Evolutionary conservation across 2,797 vertebrate genomes (phyloP).

Genomic region (Cyclopterus lumpus): DNA sequence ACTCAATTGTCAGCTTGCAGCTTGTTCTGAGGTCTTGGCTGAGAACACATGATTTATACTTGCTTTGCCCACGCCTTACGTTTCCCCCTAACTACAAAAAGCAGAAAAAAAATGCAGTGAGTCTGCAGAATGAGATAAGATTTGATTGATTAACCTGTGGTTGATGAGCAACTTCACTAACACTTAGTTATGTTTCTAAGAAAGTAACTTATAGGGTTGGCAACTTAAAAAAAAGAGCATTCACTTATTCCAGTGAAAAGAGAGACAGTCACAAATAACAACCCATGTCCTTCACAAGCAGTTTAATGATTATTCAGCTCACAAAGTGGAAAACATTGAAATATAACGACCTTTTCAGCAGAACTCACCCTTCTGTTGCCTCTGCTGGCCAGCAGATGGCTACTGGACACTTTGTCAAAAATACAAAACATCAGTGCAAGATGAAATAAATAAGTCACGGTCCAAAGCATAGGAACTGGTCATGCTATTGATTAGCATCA

Average conservation of each 20-base stretch:
- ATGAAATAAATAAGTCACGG: background rate
- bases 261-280: background rate
- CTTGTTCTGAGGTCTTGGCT: constrained; percentile 26
- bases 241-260: background rate
- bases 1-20: constrained; percentile 9
- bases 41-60: constrained; percentile 53
- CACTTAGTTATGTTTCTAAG: constrained; percentile 58
- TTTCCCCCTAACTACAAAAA: constrained; percentile 5
- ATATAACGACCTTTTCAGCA: background rate
- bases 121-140: constrained; percentile 54
- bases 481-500: background rate
- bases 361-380: background rate
- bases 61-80: constrained; percentile 31
- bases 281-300: background rate
- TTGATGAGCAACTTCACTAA: constrained; percentile 39
- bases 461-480: background rate
- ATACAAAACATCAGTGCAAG: background rate
- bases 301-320: constrained; percentile 33
- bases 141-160: constrained; percentile 67
- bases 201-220: constrained; percentile 36
- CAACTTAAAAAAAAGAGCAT: background rate
- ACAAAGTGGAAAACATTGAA: background rate
- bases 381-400: background rate
- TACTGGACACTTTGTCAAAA: background rate
- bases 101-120: background rate